phyloP scores from a whole-genome alignment of 2,888 invertebrate species.

The Andrena trimmerana region DNA sequence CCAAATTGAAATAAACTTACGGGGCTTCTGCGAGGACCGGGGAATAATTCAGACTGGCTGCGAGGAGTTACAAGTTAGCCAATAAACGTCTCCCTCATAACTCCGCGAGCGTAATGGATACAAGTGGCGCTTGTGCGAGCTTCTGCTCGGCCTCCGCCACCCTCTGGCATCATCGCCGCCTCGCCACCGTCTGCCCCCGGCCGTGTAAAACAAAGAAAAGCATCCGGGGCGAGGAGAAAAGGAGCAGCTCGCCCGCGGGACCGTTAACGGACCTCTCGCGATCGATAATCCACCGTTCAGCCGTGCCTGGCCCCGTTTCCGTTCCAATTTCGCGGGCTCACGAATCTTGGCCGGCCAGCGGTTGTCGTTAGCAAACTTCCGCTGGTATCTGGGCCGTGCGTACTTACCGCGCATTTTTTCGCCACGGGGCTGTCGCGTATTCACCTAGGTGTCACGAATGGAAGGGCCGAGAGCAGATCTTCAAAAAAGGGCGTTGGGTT shows the following conservation, averaged over 20 bases:
- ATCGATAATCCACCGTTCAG: conserved; percentile 17
- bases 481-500: neutral
- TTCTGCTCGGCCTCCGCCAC: conserved; percentile 5
- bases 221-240: neutral
- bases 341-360: neutral
- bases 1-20: conserved; percentile 80
- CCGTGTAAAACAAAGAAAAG: conserved; percentile 3
- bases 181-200: neutral
- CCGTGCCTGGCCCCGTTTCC: conserved; percentile 24
- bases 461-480: neutral
- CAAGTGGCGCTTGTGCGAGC: conserved; percentile 67
- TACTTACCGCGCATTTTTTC: neutral
- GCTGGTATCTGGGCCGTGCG: neutral
- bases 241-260: neutral
- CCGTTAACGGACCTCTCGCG: conserved; percentile 18
- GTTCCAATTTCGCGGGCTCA: conserved; percentile 35
- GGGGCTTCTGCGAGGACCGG: conserved; percentile 71
- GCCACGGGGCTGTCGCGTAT: neutral
- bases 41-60: conserved; percentile 75
- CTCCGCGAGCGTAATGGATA: conserved; percentile 75
- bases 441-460: too few species aligned
- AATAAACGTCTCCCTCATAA: conserved; percentile 80
- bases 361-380: neutral
- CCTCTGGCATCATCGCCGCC: conserved; percentile 18
- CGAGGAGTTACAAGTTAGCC: conserved; percentile 78